Base-by-base conservation (phyloP, 2,113 vertebrate genomes). In the Rana temporaria region DNA sequence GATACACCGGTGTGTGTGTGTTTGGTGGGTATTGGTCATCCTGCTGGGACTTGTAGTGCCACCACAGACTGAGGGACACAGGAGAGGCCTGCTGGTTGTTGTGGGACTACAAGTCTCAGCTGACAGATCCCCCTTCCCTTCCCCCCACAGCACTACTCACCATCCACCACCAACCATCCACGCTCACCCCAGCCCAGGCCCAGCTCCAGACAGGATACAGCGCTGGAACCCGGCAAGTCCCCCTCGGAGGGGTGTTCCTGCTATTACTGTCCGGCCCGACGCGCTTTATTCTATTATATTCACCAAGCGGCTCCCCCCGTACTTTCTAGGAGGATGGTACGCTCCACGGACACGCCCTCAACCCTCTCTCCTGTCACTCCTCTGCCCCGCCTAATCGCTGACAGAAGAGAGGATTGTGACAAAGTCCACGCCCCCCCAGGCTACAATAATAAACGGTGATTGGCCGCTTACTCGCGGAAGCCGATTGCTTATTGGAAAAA, bases 401-500 rank as follows among this genome's bases (percentile, higher is more conserved):
- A 52, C 42, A n/a, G 6, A 34, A 30, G 24, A 30, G 24, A 24
- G 8, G 22, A 19, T 38, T 30, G 12, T 19, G 0, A 11, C 17
- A 16, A 0, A 78, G 7, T 3, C n/a, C 72, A 38, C 72, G 56
- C 72, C 72, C 32, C n/a, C n/a, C 56, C 0, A 8, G 1, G 20
- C 18, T 11, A 30, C 14, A 34, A 74, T 34, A 15, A 11, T 26
- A 16, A 2, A 17, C 8, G 11, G 11, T 5, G 19, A 75, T 86
- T 85, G 86, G 81, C 86, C 84, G 80, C 4, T 3, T 2, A 0
- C 6, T 75, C 32, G 20, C 84, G 85, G 86, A 85, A 85, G 68
- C 68, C 6, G 73, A 64, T 18, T 69, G 78, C 70, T 20, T 20
- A 59, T 0, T 59, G 22, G 0, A 48, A 12, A 1, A 11, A n/a